Base-by-base conservation (phyloP, 2,797 vertebrate species). In the Rhodeus uyekii region DNA sequence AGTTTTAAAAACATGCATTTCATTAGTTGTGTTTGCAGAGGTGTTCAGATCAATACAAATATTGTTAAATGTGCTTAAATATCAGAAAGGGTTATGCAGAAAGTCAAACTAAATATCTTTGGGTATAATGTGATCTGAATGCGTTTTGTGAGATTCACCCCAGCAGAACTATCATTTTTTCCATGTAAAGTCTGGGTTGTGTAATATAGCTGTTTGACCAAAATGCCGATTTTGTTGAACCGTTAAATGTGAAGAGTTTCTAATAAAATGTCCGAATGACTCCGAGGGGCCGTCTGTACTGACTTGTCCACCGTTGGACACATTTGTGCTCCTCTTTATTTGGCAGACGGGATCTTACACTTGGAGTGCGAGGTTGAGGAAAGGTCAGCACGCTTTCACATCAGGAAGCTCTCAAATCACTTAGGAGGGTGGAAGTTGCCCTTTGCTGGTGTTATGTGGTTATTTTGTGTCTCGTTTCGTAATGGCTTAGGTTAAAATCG, bases 321-420 rank as follows among this genome's bases (percentile, higher is more conserved):
- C 14, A 53, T 55, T 87, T 83, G 55, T 12, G 82, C 78, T 68
- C 79, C 85, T 84, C 60, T 85, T 83, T 76, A 53, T 39, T 36
- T 58, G 58, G 22, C 42, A 60, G 74, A 53, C 5, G 27, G 63
- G 69, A 68, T 55, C 65, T 82, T 60, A 69, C 32, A 14, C 76
- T 60, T 38, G 32, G 42, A 73, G 86, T 65, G 86, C 22, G 39
- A 85, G 85, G 85, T 84, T 22, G 64, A 82, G 86, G 87, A 84
- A 80, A 86, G 83, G 87, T 83, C 61, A 72, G 64, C 63, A 76
- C 36, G 71, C 76, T 60, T 55, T 74, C 81, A 78, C 81, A 78
- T 78, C 55, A 86, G 90, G 91, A 90, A 75, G 85, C 87, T 89
- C 84, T 92, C 89, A 90, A 79, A 76, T 88, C 85, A 9, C 53